Conservation (phyloP, 2,113 vertebrate species). For the Etheostoma spectabile region DNA sequence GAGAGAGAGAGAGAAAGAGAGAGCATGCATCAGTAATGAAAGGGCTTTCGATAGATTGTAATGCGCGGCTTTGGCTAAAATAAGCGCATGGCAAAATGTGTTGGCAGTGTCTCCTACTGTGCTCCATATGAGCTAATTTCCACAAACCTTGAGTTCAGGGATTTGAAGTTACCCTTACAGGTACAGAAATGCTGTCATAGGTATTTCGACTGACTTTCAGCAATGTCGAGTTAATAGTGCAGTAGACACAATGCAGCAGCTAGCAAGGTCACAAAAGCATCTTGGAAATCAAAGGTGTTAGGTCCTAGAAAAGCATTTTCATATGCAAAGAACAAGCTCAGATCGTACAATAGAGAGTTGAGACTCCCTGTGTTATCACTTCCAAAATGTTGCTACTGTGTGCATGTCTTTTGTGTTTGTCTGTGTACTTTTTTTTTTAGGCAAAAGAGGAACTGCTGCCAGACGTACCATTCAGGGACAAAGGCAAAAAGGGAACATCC, state of each 20-base stretch:
- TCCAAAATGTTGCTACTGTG: slow-evolving; percentile 42
- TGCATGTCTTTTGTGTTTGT: slow-evolving; percentile 2
- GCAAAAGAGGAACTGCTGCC: slow-evolving; percentile 39
- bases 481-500: slow-evolving; percentile 39
- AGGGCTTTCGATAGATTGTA: slow-evolving; percentile 66
- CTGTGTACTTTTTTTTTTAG: slow-evolving; percentile 8
- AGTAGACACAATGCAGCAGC: slow-evolving; percentile 59
- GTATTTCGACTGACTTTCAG: slow-evolving; percentile 20
- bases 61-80: slow-evolving; percentile 77
- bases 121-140: slow-evolving; percentile 2
- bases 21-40: slow-evolving; percentile 5
- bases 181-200: slow-evolving; percentile 32
- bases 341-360: slow-evolving; percentile 16
- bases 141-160: slow-evolving; percentile 31
- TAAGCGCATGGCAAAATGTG: slow-evolving; percentile 60
- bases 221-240: slow-evolving; percentile 43
- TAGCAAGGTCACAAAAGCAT: slow-evolving; percentile 59
- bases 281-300: slow-evolving; percentile 26
- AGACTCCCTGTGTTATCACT: slow-evolving; percentile 29
- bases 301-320: slow-evolving; percentile 37
- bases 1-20: not conserved
- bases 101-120: slow-evolving; percentile 57
- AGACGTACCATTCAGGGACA: slow-evolving; percentile 46
- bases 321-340: slow-evolving; percentile 42
- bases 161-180: slow-evolving; percentile 13